Evolutionary conservation across 2,888 invertebrate genomes (phyloP), one percentile per base, ranked within the genome.

Genomic region (Arenicola marina): DNA sequence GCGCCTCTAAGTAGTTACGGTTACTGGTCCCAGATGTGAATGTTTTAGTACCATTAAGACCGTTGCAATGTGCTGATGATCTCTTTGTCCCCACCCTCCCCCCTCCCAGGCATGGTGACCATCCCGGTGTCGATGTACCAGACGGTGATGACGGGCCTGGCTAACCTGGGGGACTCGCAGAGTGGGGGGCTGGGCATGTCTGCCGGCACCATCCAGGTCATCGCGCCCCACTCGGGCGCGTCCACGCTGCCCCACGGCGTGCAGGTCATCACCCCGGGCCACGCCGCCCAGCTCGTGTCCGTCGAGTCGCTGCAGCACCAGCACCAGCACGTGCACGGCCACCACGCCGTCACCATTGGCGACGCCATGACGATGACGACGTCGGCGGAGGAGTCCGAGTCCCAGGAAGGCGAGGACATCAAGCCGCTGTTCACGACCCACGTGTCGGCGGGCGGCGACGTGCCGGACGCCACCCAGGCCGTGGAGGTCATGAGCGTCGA

Each of bases 111-210:
- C 66, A 94, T 96, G 86, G 94, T 96, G 82, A 94, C 95, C 60
- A 92, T 96, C 76, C 96, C 96, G 61, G 93, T 96, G 68, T 92
- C 93, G 67, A 93, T 96, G 91, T 96, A 96, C 87, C 95, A 96
- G 86, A 92, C 93, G 65, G 94, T 95, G 88, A 92, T 95, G 80
- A 92, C 94, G n/a, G 73, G 71, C 53, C 67, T 76, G 44, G 68
- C 48, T n/a, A 11, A 48, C 7, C 48, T 48, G 7, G 26, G 26
- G 15, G 48, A 48, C 7, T 15, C 11, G 11, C n/a, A n/a, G n/a
- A n/a, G n/a, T n/a, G n/a, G n/a, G n/a, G n/a, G n/a, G n/a, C n/a
- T n/a, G n/a, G n/a, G n/a, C n/a, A n/a, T n/a, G n/a, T 11, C 38
- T 38, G 18, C 7, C 48, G 18, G 7, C 7, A 48, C 48, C 26